A percentile compares a stretch with the other conserved stretches of the same genome.
These are phyloP conservation scores for Halichondria panicea DNA, from an alignment of 37 sponge, comb jelly and placozoan genomes.

Conservation along the genomic window DNA sequence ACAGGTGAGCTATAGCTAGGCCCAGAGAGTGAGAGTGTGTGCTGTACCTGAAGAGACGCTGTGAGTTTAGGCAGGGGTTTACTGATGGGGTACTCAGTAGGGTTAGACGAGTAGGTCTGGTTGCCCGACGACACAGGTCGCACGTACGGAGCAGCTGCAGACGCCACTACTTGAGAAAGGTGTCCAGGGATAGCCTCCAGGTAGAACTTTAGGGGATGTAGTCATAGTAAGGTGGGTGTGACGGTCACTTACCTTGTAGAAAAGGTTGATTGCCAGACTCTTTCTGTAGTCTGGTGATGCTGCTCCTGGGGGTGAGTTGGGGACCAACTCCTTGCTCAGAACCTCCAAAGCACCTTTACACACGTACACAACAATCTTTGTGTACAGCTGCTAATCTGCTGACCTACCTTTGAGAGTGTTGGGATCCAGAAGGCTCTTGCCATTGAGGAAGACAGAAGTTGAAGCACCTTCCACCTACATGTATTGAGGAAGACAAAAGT, in stretches of 20 bases:
- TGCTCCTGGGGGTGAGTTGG: slow-evolving; percentile 35
- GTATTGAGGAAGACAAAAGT: too few relatives aligned
- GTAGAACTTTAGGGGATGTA: slow-evolving; percentile 58
- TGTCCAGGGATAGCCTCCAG: slow-evolving; percentile 36
- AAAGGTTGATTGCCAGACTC: slow-evolving; percentile 57
- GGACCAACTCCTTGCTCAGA: slow-evolving; percentile 53
- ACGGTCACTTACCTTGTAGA: slow-evolving; percentile 69
- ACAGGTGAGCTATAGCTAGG: too few relatives aligned
- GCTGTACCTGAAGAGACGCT: slow-evolving; percentile 47
- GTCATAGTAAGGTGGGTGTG: neutral
- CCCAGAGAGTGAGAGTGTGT: too few relatives aligned
- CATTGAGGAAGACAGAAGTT: slow-evolving; percentile 52
- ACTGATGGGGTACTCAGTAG: slow-evolving; percentile 56
- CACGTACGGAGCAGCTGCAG: slow-evolving; percentile 55
- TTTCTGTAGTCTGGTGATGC: slow-evolving; percentile 61
- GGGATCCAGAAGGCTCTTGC: slow-evolving; percentile 36
- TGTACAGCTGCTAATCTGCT: neutral
- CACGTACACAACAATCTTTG: neutral
- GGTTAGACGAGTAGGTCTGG: slow-evolving; percentile 53
- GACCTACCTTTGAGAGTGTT: slow-evolving; percentile 62
- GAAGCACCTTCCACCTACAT: slow-evolving; percentile 35
- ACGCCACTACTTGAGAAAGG: slow-evolving; percentile 34
- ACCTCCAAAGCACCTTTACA: slow-evolving; percentile 37
- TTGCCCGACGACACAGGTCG: slow-evolving; percentile 59
- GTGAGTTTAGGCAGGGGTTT: slow-evolving; percentile 73